Percentiles rank a stretch among this genome's conserved stretches.
Conservation (phyloP, 2,797 vertebrate species). For the Acomys russatus region DNA sequence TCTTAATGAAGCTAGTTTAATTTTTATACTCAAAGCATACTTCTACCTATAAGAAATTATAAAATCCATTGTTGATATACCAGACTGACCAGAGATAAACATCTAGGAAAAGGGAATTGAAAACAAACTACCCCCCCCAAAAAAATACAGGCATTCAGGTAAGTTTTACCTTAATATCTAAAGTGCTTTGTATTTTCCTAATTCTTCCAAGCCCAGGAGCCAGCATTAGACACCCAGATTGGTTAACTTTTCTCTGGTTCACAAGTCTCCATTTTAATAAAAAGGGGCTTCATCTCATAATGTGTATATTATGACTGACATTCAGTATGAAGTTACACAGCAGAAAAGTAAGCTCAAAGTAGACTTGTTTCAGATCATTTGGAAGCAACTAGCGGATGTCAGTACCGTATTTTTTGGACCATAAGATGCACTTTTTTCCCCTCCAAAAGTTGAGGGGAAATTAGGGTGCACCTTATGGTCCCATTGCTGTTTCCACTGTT, state of each 20-base stretch:
- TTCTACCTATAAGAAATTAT: conserved; percentile 24
- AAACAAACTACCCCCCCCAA: neutral
- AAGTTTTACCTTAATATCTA: neutral
- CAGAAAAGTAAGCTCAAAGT: neutral
- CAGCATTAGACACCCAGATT: neutral
- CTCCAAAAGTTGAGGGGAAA: too few relatives aligned
- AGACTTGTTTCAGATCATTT: neutral
- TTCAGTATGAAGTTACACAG: conserved; percentile 30
- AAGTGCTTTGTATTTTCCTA: neutral
- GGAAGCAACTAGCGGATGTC: neutral
- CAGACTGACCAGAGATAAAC: conserved; percentile 19
- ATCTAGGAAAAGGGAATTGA: neutral
- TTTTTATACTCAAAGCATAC: conserved; percentile 54
- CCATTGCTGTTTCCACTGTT: too few relatives aligned
- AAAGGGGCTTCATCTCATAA: neutral
- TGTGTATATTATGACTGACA: neutral
- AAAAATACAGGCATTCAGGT: neutral
- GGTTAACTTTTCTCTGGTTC: neutral
- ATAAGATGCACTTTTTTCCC: too few relatives aligned
- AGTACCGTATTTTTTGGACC: too few relatives aligned
- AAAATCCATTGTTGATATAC: conserved; percentile 43
- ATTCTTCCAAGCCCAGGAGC: neutral
- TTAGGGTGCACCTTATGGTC: too few relatives aligned
- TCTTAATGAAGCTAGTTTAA: conserved; percentile 60
- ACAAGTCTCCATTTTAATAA: neutral